phyloP scores from a whole-genome alignment of 2,888 invertebrate species.

The Pseudanteris insignis region DNA sequence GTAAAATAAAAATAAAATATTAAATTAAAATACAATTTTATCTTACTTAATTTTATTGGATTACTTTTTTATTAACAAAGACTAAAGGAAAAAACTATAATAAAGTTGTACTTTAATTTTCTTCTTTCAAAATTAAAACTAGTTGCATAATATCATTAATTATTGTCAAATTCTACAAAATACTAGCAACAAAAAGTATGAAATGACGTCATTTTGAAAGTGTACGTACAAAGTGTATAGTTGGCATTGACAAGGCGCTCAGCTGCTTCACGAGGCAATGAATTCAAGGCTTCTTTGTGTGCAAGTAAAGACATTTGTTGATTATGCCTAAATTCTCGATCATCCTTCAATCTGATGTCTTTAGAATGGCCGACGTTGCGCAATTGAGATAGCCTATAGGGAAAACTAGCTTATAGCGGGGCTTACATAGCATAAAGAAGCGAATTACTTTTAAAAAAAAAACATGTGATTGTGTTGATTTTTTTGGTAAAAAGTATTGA shows the following conservation, averaged over 20 bases:
- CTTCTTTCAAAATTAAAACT: too few relatives aligned
- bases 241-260: constrained; percentile 79
- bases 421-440: neutral
- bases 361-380: constrained; percentile 79
- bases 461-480: too few relatives aligned
- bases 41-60: too few relatives aligned
- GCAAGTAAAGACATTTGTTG: constrained; percentile 80
- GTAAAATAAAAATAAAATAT: too few relatives aligned
- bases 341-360: constrained; percentile 79
- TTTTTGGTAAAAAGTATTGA: too few relatives aligned
- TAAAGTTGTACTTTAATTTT: too few relatives aligned
- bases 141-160: too few relatives aligned
- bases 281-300: constrained; percentile 74
- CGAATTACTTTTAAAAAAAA: neutral
- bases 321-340: constrained; percentile 77
- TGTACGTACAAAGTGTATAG: constrained; percentile 70
- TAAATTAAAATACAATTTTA: too few relatives aligned
- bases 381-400: constrained; percentile 76
- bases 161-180: neutral
- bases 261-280: constrained; percentile 77
- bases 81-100: too few relatives aligned
- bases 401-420: constrained; percentile 56
- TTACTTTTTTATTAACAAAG: too few relatives aligned
- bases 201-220: neutral
- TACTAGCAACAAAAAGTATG: constrained; percentile 5